Evolutionary conservation across 2,888 invertebrate genomes (phyloP).

Genomic region (Euplagia quadripunctaria): DNA sequence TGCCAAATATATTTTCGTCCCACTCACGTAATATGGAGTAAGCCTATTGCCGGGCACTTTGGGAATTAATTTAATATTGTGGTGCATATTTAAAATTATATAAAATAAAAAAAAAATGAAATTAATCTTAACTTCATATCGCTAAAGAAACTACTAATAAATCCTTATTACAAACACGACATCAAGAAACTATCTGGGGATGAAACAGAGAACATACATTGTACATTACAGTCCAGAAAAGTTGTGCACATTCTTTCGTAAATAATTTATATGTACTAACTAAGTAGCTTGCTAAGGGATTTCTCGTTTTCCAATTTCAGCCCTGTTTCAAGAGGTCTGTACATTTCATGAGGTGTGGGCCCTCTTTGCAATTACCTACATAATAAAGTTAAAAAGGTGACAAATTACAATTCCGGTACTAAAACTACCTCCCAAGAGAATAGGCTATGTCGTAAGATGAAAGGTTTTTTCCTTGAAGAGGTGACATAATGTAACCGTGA

Average conservation of each 20-base stretch:
- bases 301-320: not conserved
- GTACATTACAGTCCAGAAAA: no score
- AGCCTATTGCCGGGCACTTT: no score
- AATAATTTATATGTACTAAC: not conserved
- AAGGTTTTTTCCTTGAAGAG: no score
- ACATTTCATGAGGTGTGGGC: constrained; percentile 8
- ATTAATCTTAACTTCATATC: no score
- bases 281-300: not conserved
- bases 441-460: not conserved
- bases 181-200: not conserved
- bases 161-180: not conserved
- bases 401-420: not conserved
- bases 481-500: no score
- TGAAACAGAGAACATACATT: no score
- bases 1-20: no score
- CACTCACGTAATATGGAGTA: no score
- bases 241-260: no score
- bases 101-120: no score
- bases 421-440: not conserved
- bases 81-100: no score
- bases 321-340: not conserved
- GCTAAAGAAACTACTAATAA: not conserved
- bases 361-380: not conserved
- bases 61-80: no score
- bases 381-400: constrained; percentile 2